phyloP scores from a whole-genome alignment of 2,888 invertebrate species.

The Acanthococcus lagerstroemiae region DNA sequence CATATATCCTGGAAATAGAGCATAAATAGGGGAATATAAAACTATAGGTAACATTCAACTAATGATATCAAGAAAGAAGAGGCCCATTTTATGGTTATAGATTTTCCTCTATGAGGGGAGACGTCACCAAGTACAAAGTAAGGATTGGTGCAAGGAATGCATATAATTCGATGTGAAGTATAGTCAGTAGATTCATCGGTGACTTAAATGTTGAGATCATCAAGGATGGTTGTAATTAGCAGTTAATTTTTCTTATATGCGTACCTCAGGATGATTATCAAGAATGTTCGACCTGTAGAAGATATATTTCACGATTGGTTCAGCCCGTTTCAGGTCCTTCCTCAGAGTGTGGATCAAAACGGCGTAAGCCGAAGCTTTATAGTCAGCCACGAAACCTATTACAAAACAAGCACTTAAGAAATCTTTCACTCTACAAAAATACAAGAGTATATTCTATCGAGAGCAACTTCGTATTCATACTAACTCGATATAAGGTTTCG shows the following conservation, averaged over 20 bases:
- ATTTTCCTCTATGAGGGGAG: too few relatives aligned
- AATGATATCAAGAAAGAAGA: too few relatives aligned
- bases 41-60: too few relatives aligned
- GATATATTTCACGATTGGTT: conserved; percentile 53
- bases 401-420: conserved; percentile 18
- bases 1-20: too few relatives aligned
- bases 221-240: neutral
- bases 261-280: conserved; percentile 50
- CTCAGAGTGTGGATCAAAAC: conserved; percentile 51
- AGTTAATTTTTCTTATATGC: neutral
- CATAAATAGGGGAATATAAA: too few relatives aligned
- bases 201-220: neutral
- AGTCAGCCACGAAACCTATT: conserved; percentile 52
- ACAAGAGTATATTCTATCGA: neutral
- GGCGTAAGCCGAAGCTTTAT: conserved; percentile 53
- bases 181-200: too few relatives aligned
- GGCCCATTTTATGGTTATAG: too few relatives aligned
- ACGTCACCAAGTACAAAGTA: too few relatives aligned
- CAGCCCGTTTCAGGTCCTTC: conserved; percentile 53
- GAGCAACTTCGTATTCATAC: conserved; percentile 24
- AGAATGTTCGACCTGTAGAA: conserved; percentile 57
- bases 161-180: too few relatives aligned
- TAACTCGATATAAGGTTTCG: conserved; percentile 34
- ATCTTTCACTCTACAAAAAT: neutral
- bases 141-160: too few relatives aligned